phyloP scores from a whole-genome alignment of 2,888 invertebrate species.

The Hylaea fasciaria region DNA sequence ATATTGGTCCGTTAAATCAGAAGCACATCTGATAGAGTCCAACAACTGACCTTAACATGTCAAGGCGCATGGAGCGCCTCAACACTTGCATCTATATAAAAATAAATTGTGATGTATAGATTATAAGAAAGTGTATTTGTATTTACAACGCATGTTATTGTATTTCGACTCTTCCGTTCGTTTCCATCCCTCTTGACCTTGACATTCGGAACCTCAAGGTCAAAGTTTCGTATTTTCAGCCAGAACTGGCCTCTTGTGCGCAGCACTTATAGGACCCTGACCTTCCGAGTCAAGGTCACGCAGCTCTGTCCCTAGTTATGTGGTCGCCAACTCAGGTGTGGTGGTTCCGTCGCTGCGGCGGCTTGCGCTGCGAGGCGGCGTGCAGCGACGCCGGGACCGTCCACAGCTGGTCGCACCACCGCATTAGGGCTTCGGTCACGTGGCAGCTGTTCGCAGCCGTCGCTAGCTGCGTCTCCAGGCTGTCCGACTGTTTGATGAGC shows the following conservation, averaged over 20 bases:
- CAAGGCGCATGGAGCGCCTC: conserved; percentile 2
- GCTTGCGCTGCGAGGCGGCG: conserved; percentile 84
- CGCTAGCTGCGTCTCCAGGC: conserved; percentile 89
- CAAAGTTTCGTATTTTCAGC: conserved; percentile 36
- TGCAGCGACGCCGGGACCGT: conserved; percentile 89
- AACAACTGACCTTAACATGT: conserved; percentile 15
- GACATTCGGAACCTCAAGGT: conserved; percentile 45
- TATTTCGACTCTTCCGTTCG: conserved; percentile 17
- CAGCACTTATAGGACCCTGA: conserved; percentile 30
- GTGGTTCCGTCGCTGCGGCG: conserved; percentile 63
- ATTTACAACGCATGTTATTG: conserved; percentile 23
- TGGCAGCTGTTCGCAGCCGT: conserved; percentile 95
- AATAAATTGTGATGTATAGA: conserved; percentile 28
- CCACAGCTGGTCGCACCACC: conserved; percentile 91
- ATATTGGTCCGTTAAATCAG: conserved; percentile 36
- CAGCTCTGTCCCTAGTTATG: conserved; percentile 12
- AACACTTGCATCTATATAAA: background rate
- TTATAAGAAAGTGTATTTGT: conserved; percentile 4
- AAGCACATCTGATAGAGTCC: conserved; percentile 37
- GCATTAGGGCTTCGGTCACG: conserved; percentile 93
- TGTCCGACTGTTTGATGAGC: conserved; percentile 86
- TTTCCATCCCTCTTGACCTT: conserved; percentile 40
- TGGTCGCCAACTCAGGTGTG: conserved; percentile 60
- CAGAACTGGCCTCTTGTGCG: background rate
- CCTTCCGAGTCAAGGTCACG: conserved; percentile 36